These are phyloP conservation scores for Paraescarpia echinospica DNA, from an alignment of 1,140 invertebrate species.

Conservation along the genomic window DNA sequence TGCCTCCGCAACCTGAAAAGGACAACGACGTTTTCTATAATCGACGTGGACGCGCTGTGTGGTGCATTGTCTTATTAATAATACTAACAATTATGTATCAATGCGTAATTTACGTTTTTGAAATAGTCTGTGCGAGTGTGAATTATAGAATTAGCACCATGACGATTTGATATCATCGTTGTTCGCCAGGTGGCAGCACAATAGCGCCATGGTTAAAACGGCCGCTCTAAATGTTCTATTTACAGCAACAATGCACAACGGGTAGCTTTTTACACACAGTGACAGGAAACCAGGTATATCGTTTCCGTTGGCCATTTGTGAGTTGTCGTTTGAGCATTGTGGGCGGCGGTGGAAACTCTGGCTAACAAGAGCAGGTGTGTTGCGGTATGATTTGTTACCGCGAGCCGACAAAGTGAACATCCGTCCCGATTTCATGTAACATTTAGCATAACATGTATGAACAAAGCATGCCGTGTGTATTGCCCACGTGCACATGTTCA, in stretches of 20 bases:
- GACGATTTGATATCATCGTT: no score
- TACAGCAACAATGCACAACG: background rate
- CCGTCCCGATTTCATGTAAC: background rate
- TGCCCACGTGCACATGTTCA: background rate
- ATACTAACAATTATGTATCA: background rate
- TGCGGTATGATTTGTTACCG: background rate
- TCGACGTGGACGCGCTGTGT: background rate
- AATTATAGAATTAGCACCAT: background rate
- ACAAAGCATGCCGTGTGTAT: background rate
- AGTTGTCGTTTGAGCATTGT: background rate
- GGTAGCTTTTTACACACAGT: background rate
- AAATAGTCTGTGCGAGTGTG: background rate
- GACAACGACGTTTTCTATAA: background rate
- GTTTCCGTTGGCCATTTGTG: background rate
- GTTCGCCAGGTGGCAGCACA: no score
- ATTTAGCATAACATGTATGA: background rate
- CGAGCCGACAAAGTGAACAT: background rate
- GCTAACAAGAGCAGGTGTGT: background rate
- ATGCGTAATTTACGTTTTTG: background rate
- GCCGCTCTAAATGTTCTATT: background rate
- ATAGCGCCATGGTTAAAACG: no score
- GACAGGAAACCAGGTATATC: background rate
- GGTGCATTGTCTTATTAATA: background rate
- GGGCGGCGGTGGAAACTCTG: background rate
- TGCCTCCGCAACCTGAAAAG: conserved; percentile 38